Evolutionary conservation across 2,888 invertebrate genomes (phyloP), one percentile per base, ranked within the genome.

Genomic region (Melieria omissa): DNA sequence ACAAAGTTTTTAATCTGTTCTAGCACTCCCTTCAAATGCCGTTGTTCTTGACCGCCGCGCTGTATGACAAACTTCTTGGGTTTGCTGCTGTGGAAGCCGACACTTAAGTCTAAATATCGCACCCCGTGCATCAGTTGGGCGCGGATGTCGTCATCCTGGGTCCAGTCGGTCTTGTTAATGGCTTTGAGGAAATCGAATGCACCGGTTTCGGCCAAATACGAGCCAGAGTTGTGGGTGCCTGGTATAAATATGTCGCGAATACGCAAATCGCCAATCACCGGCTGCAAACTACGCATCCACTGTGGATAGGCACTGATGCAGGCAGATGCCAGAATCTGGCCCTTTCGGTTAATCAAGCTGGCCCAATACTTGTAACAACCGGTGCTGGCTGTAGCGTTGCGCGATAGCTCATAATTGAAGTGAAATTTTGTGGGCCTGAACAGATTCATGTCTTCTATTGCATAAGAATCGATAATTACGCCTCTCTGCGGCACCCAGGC

Each of bases 171-270:
- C 77, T 88, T 89, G 7, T 88, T 86, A 5, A 89, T 84, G 52
- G 88, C 73, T 61, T 82, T 87, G 70, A 88, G 88, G 29, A 80
- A 81, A 12, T 76, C 46, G n/a, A 80, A 70, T 1, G 87, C 86
- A 80, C 86, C 79, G 47, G 86, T 88, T 68, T 83, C 80, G 4
- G 81, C 78, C 3, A 85, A 84, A 80, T 90, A 91, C 9, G 90
- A 88, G 5, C 91, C 92, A 0, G 92, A 90, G 82, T 93, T 91
- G 80, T 93, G 93, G 0, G 92, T 91, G 1, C 93, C 93, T 1
- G 93, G 93, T 78, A 93, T 88, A 75, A 93, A 90, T 5, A 92
- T 80, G 72, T 90, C 88, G 10, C 88, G 86, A 62, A 91, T 81
- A 55, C 88, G 88, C 69, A 88, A 80, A 45, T 85, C 82, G 1